Evolutionary conservation across 2,888 invertebrate species (phyloP), one percentile per base, ranked within the genome.

Genomic region (Elysia crispata): DNA sequence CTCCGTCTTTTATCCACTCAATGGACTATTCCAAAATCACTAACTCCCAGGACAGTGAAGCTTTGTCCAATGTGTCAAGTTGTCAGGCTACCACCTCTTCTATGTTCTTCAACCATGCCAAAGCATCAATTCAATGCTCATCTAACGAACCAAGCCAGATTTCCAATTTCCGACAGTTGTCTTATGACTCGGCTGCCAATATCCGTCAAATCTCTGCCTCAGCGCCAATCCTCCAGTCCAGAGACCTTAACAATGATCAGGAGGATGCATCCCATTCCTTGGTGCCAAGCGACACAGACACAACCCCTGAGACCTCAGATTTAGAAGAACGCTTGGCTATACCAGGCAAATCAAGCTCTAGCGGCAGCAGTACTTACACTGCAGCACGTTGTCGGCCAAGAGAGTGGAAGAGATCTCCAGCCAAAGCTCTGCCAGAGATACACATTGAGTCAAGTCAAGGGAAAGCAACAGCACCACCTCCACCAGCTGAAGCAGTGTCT

Each of bases 301-400:
- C 67, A 28, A 70, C 80, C 23, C 25, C 76, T 33, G 75, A 79
- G 13, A 41, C 33, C 1, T 80, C 76, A 13, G 31, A 25, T 5
- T 30, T 54, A 3, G 50, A 57, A 3, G 69, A 84, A 8, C 83
- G 88, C 28, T 84, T 84, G 20, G 86, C 86, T 23, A 83, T 86
- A 33, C 86, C 86, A n/a, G 89, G 89, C 25, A 87, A 87, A 78
- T 89, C 89, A 69, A 87, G 86, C 50, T 86, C 87, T 28, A 86
- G 88, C 82, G 86, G 83, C 66, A 86, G 87, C 33, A 76, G 76
- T n/a, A 78, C 76, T 1, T 76, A 76, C 66, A 76, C 80, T 8
- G 80, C 80, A 31, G 80, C 80, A 23, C 33, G 80, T 20, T 80
- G 80, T 54, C 20, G 80, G 18, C 80, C 80, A 15, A 33, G 76